Conservation (phyloP, 37 sponge, comb jelly and placozoan genomes). For the Crambe crambe region DNA sequence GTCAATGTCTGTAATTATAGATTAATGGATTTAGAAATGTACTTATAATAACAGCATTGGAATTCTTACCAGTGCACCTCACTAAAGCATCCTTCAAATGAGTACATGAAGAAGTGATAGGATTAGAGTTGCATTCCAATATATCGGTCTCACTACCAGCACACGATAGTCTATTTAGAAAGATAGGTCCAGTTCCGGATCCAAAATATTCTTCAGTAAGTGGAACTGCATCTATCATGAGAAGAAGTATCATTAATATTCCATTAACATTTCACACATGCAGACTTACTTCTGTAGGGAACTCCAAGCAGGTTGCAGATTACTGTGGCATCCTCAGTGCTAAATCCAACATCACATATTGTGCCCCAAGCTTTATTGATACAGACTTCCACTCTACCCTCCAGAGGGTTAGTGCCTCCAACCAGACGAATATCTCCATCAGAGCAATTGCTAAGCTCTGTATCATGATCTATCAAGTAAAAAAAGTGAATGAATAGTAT, state of each 20-base stretch:
- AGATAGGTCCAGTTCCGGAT: conserved; percentile 25
- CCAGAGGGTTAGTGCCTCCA: conserved; percentile 8
- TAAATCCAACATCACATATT: conserved; percentile 39
- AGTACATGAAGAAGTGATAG: too few relatives aligned
- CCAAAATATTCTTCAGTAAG: conserved; percentile 5
- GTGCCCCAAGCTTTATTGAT: conserved; percentile 41
- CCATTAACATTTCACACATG: neutral
- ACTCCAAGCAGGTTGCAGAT: conserved; percentile 28
- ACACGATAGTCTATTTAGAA: conserved; percentile 20
- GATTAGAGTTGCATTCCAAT: conserved; percentile 13
- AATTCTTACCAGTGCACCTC: conserved; percentile 9
- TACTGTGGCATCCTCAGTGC: conserved; percentile 32
- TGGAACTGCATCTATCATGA: neutral
- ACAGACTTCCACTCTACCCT: conserved; percentile 51
- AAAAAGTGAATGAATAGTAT: too few relatives aligned
- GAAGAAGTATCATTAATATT: too few relatives aligned
- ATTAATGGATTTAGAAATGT: too few relatives aligned
- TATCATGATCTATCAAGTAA: neutral
- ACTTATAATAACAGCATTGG: neutral
- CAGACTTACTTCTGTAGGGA: neutral
- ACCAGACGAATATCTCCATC: conserved; percentile 39
- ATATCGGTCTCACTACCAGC: conserved; percentile 21
- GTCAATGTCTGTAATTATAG: neutral
- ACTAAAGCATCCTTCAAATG: conserved; percentile 14
- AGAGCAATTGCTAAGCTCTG: neutral